Evolutionary conservation across 37 sponge, comb jelly and placozoan genomes (phyloP).

Genomic region (Corticium candelabrum): DNA sequence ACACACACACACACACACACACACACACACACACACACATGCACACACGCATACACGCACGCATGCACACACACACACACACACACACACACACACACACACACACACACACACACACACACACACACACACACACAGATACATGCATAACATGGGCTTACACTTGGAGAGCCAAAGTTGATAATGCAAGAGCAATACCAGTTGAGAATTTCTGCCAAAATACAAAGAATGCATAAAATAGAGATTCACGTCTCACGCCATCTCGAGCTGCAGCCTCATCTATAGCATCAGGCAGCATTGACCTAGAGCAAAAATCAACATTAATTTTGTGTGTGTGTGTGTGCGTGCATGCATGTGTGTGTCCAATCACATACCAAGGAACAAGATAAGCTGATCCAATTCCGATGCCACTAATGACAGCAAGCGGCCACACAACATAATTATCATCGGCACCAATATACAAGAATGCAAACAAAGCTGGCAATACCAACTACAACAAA

Average conservation of each 20-base stretch:
- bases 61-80: background rate
- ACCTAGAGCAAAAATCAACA: slow-evolving; percentile 34
- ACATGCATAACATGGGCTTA: no score
- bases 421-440: slow-evolving; percentile 22
- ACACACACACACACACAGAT: slow-evolving; percentile 1
- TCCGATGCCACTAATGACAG: slow-evolving; percentile 44
- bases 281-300: slow-evolving; percentile 89
- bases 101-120: slow-evolving; percentile 11
- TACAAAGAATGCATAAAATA: slow-evolving; percentile 87
- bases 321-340: background rate
- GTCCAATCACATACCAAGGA: slow-evolving; percentile 55
- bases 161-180: slow-evolving; percentile 33
- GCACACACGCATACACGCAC: no score
- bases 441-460: background rate
- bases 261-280: slow-evolving; percentile 37
- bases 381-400: slow-evolving; percentile 45
- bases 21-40: slow-evolving; percentile 3
- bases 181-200: slow-evolving; percentile 74
- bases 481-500: background rate
- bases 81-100: background rate
- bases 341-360: background rate
- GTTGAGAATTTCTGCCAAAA: slow-evolving; percentile 71
- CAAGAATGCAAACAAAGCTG: slow-evolving; percentile 19
- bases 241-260: slow-evolving; percentile 64
- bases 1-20: no score